Base-by-base conservation (phyloP, 2,113 vertebrate genomes). In the Ciconia stormi region DNA sequence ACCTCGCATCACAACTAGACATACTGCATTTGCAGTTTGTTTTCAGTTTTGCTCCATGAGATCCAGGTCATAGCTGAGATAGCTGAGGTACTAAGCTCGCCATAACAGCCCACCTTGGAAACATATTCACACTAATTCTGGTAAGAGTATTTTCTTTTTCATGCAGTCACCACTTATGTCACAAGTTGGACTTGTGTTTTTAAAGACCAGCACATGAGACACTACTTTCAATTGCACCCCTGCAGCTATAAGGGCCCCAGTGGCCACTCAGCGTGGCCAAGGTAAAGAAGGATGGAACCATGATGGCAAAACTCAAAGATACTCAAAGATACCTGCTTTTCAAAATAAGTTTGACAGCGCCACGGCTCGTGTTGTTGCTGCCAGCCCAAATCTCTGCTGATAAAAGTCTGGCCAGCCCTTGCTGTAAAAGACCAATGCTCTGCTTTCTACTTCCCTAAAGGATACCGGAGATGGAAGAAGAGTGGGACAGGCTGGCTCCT, bases 281-380 rank as follows among this genome's bases (percentile, higher is more conserved):
- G 9, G 16, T 25, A 53, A 80, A 82, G 58, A 69, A 74, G 20
- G 61, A 63, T n/a, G n/a, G 36, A 89, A n/a, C 27, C 53, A 65
- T 2, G 14, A 44, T 16, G 18, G 36, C 53, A 83, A 65, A 81
- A 92, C 30, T 80, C 30, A 36, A 14, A 69, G 59, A 63, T 6
- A 46, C 30, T 53, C 63, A 59, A 63, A 92, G 34, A 58, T 12
- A n/a, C 7, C 49, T 77, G 46, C 65, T 81, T 87, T 85, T 40
- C 12, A 5, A 70, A 73, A 2, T 7, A 34, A 36, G 50, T 81
- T 13, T 84, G 46, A 65, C 63, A 58, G 9, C 1, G 1, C 36
- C 3, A 0, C 0, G 81, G 46, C 40, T 81, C 0, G 0, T 25
- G 32, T 13, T 62, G 55, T 3, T 72, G 62, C 62, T 80, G 36